phyloP scores from a whole-genome alignment of 2,113 vertebrate genomes.

The Amphiprion percula region DNA sequence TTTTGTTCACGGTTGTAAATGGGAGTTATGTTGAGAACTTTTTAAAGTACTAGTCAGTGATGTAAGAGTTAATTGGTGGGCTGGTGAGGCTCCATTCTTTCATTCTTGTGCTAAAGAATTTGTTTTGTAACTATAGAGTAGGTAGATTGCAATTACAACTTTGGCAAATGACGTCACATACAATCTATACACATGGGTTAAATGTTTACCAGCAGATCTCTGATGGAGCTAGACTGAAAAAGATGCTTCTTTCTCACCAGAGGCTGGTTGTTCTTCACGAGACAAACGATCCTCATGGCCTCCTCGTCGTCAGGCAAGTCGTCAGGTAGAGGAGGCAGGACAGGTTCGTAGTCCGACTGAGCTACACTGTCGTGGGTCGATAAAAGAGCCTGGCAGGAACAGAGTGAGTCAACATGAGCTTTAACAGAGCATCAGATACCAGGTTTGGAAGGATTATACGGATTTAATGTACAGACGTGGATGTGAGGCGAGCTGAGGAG shows the following conservation, averaged over 20 bases:
- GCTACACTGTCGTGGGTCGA: slow-evolving; percentile 91
- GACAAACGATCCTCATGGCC: slow-evolving; percentile 90
- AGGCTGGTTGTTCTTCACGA: slow-evolving; percentile 94
- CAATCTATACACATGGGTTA: not conserved
- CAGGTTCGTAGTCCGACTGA: slow-evolving; percentile 90
- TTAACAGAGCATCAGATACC: not conserved
- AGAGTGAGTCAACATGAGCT: not conserved
- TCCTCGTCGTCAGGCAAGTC: slow-evolving; percentile 90
- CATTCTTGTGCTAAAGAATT: too few relatives aligned
- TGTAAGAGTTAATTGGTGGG: too few relatives aligned
- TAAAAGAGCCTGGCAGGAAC: slow-evolving; percentile 86
- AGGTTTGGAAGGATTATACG: not conserved
- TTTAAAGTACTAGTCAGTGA: too few relatives aligned
- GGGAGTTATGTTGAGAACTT: too few relatives aligned
- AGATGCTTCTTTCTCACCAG: slow-evolving; percentile 83
- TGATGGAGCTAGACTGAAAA: not conserved
- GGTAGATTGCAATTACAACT: too few relatives aligned
- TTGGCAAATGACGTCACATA: too few relatives aligned
- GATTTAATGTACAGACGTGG: slow-evolving; percentile 76
- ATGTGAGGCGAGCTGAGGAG: slow-evolving; percentile 87
- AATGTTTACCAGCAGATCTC: too few relatives aligned
- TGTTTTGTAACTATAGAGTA: too few relatives aligned
- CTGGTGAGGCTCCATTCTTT: too few relatives aligned
- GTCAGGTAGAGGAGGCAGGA: slow-evolving; percentile 88
- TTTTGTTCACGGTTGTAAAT: too few relatives aligned